These are phyloP conservation scores for Serranus cabrilla DNA, from an alignment of 2,797 vertebrate species.

Conservation along the genomic window DNA sequence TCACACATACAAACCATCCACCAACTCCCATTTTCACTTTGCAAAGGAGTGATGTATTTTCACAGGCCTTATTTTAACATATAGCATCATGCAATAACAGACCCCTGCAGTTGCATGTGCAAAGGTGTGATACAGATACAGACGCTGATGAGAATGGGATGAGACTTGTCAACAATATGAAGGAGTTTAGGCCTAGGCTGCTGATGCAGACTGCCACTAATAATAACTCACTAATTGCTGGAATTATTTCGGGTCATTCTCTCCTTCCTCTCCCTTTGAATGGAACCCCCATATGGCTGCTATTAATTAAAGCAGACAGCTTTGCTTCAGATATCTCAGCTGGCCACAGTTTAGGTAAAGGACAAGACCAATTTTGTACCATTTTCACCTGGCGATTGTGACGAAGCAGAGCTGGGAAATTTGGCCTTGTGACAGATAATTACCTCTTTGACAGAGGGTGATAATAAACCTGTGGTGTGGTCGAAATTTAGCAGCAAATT, in stretches of 20 bases:
- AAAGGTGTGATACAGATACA: background rate
- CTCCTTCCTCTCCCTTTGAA: background rate
- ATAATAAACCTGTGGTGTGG: background rate
- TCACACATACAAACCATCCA: background rate
- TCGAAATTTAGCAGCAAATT: background rate
- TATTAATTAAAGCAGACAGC: constrained; percentile 13
- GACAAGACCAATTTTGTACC: background rate
- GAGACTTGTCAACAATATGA: background rate
- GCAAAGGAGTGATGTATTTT: background rate
- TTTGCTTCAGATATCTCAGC: background rate
- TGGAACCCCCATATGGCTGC: background rate
- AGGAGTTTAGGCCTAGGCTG: background rate
- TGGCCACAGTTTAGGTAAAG: constrained; percentile 3
- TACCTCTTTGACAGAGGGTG: background rate
- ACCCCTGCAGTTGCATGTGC: background rate
- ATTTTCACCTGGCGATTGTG: background rate
- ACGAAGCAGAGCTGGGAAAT: background rate
- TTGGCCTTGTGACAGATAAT: background rate
- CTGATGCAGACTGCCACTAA: background rate
- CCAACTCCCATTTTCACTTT: constrained; percentile 8
- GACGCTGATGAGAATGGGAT: background rate
- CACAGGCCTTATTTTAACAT: background rate
- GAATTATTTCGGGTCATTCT: constrained; percentile 9
- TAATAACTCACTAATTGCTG: background rate
- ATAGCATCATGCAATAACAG: background rate